Conservation (phyloP, 2,797 vertebrate genomes). For the Remorina albescens region DNA sequence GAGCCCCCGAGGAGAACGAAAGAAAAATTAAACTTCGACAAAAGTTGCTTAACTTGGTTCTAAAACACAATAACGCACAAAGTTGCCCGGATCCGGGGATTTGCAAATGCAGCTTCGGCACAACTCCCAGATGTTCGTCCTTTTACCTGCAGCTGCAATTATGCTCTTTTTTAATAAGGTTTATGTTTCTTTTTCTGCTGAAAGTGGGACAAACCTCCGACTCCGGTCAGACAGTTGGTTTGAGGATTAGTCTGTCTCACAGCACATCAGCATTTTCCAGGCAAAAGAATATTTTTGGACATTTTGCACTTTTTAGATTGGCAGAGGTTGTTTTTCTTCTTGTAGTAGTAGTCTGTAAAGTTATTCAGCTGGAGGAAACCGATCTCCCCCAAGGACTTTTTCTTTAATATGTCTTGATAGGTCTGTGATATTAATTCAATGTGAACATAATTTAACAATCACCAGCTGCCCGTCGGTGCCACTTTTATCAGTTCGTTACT, state of each 20-base stretch:
- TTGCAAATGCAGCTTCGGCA: constrained; percentile 32
- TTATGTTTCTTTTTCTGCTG: not conserved
- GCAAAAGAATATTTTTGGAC: not conserved
- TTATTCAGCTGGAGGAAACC: not conserved
- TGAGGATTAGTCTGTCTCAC: not conserved
- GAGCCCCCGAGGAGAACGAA: constrained; percentile 5
- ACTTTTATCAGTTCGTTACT: too few species aligned
- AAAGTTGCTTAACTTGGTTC: constrained; percentile 6
- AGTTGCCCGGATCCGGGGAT: constrained; percentile 1
- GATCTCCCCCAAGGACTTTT: too few species aligned
- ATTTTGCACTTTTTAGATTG: not conserved
- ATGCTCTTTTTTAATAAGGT: constrained; percentile 22
- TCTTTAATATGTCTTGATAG: not conserved
- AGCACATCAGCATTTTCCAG: not conserved
- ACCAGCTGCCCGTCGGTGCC: too few species aligned
- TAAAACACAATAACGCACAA: constrained; percentile 3
- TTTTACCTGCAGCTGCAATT: constrained; percentile 34
- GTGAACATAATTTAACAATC: too few species aligned
- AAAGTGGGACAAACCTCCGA: not conserved
- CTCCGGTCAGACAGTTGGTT: constrained; percentile 1
- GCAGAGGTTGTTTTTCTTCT: not conserved
- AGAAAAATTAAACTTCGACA: constrained; percentile 21
- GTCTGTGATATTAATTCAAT: too few species aligned
- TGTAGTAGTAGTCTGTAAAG: not conserved
- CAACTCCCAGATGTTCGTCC: constrained; percentile 18